These are phyloP conservation scores for Mirounga angustirostris DNA, from an alignment of 2,113 vertebrate species.

Conservation along the genomic window DNA sequence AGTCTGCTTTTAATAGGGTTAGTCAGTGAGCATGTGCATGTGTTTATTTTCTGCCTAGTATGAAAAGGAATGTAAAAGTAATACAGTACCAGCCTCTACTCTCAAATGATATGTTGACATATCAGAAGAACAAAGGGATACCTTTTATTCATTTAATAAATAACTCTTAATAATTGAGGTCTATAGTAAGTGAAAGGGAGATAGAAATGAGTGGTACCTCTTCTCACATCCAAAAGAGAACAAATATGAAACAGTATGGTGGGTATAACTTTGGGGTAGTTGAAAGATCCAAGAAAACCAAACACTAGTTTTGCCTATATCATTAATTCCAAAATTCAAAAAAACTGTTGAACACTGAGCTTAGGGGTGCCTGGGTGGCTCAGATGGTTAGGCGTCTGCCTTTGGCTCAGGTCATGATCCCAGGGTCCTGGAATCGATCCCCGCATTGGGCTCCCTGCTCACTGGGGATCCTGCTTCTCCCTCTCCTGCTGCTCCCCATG, in stretches of 20 bases:
- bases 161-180: slow-evolving; percentile 29
- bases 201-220: not conserved
- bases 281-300: not conserved
- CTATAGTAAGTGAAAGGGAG: not conserved
- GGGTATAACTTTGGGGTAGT: not conserved
- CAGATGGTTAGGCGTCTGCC: too few relatives aligned
- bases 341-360: not conserved
- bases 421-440: too few relatives aligned
- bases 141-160: slow-evolving; percentile 12
- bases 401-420: too few relatives aligned
- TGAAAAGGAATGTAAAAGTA: slow-evolving; percentile 7
- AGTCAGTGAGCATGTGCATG: not conserved
- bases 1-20: not conserved
- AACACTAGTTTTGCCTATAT: not conserved
- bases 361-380: not conserved
- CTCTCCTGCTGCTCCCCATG: too few relatives aligned
- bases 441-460: too few relatives aligned
- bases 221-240: slow-evolving; percentile 7
- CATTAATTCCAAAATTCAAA: slow-evolving; percentile 53
- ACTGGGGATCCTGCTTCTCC: too few relatives aligned
- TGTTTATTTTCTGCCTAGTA: slow-evolving; percentile 5
- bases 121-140: not conserved
- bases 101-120: not conserved
- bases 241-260: not conserved
- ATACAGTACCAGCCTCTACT: not conserved